These are phyloP conservation scores for Tinea semifulvella DNA, from an alignment of 2,888 invertebrate genomes.

Conservation along the genomic window DNA sequence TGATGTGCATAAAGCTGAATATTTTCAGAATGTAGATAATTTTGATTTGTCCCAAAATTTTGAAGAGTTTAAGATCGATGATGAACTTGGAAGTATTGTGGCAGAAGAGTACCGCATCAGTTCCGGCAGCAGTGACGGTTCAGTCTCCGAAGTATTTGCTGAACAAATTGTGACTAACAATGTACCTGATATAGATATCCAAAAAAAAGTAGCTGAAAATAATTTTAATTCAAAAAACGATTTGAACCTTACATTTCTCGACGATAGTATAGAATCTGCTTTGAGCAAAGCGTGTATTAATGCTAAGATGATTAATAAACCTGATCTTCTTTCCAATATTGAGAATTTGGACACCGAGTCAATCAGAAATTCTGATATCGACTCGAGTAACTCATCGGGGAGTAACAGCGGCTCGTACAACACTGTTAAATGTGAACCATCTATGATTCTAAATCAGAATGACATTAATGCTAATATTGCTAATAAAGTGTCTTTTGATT, in stretches of 20 bases:
- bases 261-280: slow-evolving; percentile 30
- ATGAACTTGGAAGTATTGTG: slow-evolving; percentile 66
- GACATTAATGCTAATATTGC: slow-evolving; percentile 35
- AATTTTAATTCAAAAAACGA: slow-evolving; percentile 34
- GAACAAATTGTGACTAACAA: slow-evolving; percentile 40
- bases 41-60: slow-evolving; percentile 80
- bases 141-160: slow-evolving; percentile 49
- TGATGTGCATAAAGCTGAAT: slow-evolving; percentile 51
- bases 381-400: slow-evolving; percentile 66
- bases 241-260: slow-evolving; percentile 38
- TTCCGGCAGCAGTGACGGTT: slow-evolving; percentile 59
- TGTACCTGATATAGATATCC: slow-evolving; percentile 37
- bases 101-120: slow-evolving; percentile 63
- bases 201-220: slow-evolving; percentile 26
- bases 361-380: slow-evolving; percentile 75
- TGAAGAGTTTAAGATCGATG: slow-evolving; percentile 82
- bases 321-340: slow-evolving; percentile 63
- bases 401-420: slow-evolving; percentile 60
- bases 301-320: slow-evolving; percentile 60
- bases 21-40: slow-evolving; percentile 64
- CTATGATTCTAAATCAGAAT: slow-evolving; percentile 34
- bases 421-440: slow-evolving; percentile 54
- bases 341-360: slow-evolving; percentile 66
- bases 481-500: slow-evolving; percentile 70
- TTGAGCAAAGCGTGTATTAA: slow-evolving; percentile 36